phyloP scores from a whole-genome alignment of 2,888 invertebrate genomes.

The Siphlonurus alternatus region DNA sequence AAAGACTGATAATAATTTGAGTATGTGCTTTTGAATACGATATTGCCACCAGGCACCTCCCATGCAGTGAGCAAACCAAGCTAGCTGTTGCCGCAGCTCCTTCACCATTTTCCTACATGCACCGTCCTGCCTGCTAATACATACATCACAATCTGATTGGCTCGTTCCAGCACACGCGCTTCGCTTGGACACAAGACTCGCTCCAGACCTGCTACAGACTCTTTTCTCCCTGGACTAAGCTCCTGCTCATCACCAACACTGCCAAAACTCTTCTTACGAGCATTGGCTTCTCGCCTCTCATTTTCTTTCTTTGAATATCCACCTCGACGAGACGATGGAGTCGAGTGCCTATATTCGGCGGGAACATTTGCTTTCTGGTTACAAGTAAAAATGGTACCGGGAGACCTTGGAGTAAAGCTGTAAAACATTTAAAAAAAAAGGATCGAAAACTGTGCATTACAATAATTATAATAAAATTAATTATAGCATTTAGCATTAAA shows the following conservation, averaged over 20 bases:
- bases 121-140: no score
- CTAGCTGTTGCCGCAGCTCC: no score
- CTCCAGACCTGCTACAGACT: constrained; percentile 29
- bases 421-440: background rate
- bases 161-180: constrained; percentile 66
- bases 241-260: background rate
- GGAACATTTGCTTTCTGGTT: background rate
- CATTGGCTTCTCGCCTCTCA: background rate
- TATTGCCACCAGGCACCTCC: no score
- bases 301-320: background rate
- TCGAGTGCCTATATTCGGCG: background rate
- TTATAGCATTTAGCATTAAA: no score
- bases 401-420: background rate
- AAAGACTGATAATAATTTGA: no score
- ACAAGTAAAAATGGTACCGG: background rate
- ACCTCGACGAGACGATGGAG: background rate
- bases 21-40: no score
- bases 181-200: constrained; percentile 49
- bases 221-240: constrained; percentile 2
- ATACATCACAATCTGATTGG: constrained; percentile 79
- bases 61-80: no score
- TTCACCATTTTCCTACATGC: no score
- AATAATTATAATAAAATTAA: no score
- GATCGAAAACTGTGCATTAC: no score
- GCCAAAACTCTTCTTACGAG: background rate